A percentile compares a stretch with the other conserved stretches of the same genome.
phyloP scores from a whole-genome alignment of 2,113 vertebrate genomes.

The Furnarius figulus region DNA sequence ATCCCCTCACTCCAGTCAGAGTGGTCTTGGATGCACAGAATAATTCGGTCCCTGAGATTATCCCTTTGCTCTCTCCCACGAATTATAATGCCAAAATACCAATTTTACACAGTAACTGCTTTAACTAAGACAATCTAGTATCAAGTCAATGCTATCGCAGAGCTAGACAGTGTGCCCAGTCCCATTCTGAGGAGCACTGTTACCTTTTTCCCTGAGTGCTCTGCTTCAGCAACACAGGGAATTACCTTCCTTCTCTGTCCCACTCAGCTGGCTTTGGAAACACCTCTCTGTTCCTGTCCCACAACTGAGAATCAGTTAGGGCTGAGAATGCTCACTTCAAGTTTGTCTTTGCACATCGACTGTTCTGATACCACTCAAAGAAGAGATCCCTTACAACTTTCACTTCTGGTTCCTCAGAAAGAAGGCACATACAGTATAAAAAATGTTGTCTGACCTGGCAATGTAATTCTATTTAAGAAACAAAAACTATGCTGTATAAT shows the following conservation, averaged over 20 bases:
- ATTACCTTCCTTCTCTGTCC: not conserved
- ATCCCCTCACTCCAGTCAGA: not conserved
- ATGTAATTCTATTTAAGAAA: constrained; percentile 18
- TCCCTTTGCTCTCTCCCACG: not conserved
- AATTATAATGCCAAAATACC: not conserved
- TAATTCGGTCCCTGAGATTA: not conserved
- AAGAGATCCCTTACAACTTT: not conserved
- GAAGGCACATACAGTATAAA: not conserved
- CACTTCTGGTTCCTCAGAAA: not conserved
- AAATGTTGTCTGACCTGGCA: constrained; percentile 20
- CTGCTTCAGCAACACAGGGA: not conserved
- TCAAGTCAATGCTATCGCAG: not conserved
- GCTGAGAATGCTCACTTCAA: not conserved
- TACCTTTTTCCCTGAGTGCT: not conserved
- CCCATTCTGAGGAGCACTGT: not conserved
- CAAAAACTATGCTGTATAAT: constrained; percentile 28
- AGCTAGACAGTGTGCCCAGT: not conserved
- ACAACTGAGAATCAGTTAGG: not conserved
- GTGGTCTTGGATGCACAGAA: not conserved
- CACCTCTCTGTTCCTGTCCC: not conserved
- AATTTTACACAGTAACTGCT: not conserved
- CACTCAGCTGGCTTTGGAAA: not conserved
- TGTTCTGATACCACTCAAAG: not conserved
- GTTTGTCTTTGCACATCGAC: not conserved
- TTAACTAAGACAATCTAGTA: not conserved